Percentiles rank a stretch among this genome's conserved stretches.
phyloP scores from a whole-genome alignment of 1,140 invertebrate species.

The Caenorhabditis remanei region DNA sequence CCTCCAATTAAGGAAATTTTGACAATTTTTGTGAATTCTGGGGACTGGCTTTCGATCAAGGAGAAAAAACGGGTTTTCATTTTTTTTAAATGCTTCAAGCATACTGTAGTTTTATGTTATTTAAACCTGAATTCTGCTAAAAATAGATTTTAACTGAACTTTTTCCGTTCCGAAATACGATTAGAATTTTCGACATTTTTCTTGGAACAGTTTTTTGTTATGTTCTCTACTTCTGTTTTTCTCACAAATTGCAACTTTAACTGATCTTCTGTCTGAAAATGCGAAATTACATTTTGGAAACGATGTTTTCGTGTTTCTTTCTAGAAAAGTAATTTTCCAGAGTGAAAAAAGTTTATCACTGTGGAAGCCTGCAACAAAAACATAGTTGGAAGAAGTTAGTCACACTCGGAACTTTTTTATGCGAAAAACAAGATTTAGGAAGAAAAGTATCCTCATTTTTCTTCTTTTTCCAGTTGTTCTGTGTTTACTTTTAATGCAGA shows the following conservation, averaged over 20 bases:
- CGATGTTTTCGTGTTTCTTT: constrained; percentile 2
- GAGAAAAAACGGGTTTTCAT: too few relatives aligned
- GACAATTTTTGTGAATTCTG: neutral
- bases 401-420: constrained; percentile 9
- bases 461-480: neutral
- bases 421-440: neutral
- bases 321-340: constrained; percentile 18
- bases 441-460: neutral
- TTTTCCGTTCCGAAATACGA: too few relatives aligned
- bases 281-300: constrained; percentile 12
- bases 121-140: too few relatives aligned
- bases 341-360: constrained; percentile 43
- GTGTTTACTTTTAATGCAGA: constrained; percentile 21
- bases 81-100: too few relatives aligned
- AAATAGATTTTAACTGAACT: too few relatives aligned
- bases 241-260: neutral
- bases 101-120: too few relatives aligned
- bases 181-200: too few relatives aligned
- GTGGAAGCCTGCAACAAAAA: constrained; percentile 4
- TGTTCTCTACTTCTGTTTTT: neutral
- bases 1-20: neutral
- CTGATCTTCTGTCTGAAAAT: neutral
- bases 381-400: constrained; percentile 37
- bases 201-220: too few relatives aligned
- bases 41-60: too few relatives aligned